These are phyloP conservation scores for Silvanus unidentatus DNA, from an alignment of 2,888 invertebrate species.

Conservation along the genomic window DNA sequence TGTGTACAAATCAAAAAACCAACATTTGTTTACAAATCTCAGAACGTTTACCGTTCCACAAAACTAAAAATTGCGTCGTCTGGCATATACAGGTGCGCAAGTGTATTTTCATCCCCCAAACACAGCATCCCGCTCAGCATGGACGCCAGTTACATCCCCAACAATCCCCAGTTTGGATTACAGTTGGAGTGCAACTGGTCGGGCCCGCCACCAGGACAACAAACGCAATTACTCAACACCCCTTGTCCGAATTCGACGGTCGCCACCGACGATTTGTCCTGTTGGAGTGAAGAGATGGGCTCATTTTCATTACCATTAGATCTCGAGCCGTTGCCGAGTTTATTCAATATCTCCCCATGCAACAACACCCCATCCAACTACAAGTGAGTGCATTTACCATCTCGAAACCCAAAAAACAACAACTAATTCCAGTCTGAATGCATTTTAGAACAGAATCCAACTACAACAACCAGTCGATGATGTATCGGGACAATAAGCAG, in stretches of 20 bases:
- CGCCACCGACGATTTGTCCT: conserved; percentile 42
- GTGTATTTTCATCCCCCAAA: conserved; percentile 21
- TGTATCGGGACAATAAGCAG: conserved; percentile 31
- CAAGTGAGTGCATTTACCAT: conserved; percentile 54
- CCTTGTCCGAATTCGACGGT: conserved; percentile 11
- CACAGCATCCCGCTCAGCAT: conserved; percentile 19
- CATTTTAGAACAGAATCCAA: conserved; percentile 30
- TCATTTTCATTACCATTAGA: conserved; percentile 82
- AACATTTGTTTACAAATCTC: too few species aligned
- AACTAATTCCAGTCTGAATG: conserved; percentile 2
- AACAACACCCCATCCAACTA: conserved; percentile 55
- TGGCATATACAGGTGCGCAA: conserved; percentile 20
- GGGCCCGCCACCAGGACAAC: conserved; percentile 35
- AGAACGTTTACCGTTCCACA: too few species aligned
- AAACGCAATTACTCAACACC: conserved; percentile 15
- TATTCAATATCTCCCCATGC: conserved; percentile 83
- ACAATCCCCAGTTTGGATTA: conserved; percentile 62
- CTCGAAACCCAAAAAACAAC: conserved; percentile 6
- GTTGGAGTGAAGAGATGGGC: conserved; percentile 68
- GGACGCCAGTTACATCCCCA: conserved; percentile 55
- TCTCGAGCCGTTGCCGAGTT: conserved; percentile 77
- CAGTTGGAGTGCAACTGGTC: conserved; percentile 48
- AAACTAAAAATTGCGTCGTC: too few species aligned
- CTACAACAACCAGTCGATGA: conserved; percentile 27
- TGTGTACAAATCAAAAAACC: too few species aligned